Evolutionary conservation across 2,113 vertebrate species (phyloP).

Genomic region (Suricata suricatta): DNA sequence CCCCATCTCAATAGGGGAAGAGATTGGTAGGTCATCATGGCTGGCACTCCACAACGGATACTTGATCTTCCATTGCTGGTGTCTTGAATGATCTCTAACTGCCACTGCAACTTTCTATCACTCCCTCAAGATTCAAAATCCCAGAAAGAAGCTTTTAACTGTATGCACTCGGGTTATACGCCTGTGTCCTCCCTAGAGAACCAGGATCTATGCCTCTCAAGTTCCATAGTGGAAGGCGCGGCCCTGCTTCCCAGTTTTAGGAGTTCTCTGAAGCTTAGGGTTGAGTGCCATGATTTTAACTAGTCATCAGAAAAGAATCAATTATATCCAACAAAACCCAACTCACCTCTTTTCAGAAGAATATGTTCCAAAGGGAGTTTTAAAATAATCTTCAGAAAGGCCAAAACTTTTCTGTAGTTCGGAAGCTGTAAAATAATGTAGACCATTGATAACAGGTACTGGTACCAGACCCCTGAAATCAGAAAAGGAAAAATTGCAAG

Average conservation of each 20-base stretch:
- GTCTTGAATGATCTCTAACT: background rate
- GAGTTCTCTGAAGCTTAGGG: background rate
- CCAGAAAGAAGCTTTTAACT: background rate
- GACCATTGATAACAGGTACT: background rate
- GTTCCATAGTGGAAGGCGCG: background rate
- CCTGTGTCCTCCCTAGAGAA: background rate
- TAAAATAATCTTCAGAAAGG: conserved; percentile 23
- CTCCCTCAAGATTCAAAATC: background rate
- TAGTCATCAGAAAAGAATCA: background rate
- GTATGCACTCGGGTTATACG: background rate
- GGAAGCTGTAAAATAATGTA: background rate
- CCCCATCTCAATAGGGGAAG: background rate
- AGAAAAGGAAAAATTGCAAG: background rate
- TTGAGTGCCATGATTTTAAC: background rate
- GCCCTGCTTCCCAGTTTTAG: background rate
- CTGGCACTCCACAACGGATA: background rate
- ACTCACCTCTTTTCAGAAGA: conserved; percentile 57
- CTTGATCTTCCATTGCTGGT: background rate
- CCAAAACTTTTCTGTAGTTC: conserved; percentile 28
- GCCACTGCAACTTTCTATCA: background rate
- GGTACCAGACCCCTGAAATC: conserved; percentile 81
- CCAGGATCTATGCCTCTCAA: background rate
- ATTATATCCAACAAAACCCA: background rate
- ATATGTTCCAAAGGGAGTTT: background rate
- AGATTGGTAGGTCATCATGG: background rate